Percentiles rank a stretch among this genome's conserved stretches.
Conservation (phyloP, 2,797 vertebrate genomes). For the Fistularia commersonii region DNA sequence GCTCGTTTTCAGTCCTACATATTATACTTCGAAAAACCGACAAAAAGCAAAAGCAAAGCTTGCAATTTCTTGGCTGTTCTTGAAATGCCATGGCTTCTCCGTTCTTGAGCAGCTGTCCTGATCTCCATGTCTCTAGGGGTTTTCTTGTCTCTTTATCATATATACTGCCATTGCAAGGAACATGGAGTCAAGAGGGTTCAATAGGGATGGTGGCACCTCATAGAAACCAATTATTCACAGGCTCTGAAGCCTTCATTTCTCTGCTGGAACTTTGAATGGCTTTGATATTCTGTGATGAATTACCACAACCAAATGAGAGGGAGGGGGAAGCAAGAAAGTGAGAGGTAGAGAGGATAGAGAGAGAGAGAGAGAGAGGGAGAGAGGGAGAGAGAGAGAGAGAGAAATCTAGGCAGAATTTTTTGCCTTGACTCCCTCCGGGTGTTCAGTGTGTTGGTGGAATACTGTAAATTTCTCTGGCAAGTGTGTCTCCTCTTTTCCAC, state of each 20-base stretch:
- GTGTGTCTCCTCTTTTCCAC: constrained; percentile 55
- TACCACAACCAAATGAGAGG: constrained; percentile 60
- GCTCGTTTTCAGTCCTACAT: background rate
- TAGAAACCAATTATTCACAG: constrained; percentile 53
- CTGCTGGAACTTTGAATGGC: constrained; percentile 43
- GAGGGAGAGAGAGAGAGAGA: constrained; percentile 41
- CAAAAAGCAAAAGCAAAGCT: constrained; percentile 19
- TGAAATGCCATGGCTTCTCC: constrained; percentile 1
- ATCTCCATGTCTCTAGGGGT: constrained; percentile 23
- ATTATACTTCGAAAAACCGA: background rate
- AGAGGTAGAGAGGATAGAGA: constrained; percentile 4
- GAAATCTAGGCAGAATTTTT: constrained; percentile 62
- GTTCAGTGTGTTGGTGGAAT: constrained; percentile 56
- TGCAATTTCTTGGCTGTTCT: constrained; percentile 28
- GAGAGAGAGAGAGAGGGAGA: background rate
- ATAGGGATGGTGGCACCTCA: constrained; percentile 45
- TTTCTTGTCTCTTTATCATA: constrained; percentile 45
- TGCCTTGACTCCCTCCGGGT: constrained; percentile 47
- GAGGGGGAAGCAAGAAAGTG: constrained; percentile 13
- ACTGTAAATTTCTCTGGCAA: constrained; percentile 59
- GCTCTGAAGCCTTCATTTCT: constrained; percentile 43
- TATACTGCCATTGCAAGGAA: constrained; percentile 22
- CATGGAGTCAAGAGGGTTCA: constrained; percentile 55
- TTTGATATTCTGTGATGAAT: constrained; percentile 68
- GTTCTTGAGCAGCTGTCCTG: constrained; percentile 7